A percentile compares a stretch with the other conserved stretches of the same genome.
phyloP scores from a whole-genome alignment of 2,797 vertebrate genomes.

The Lepidocolaptes lacrymiger region DNA sequence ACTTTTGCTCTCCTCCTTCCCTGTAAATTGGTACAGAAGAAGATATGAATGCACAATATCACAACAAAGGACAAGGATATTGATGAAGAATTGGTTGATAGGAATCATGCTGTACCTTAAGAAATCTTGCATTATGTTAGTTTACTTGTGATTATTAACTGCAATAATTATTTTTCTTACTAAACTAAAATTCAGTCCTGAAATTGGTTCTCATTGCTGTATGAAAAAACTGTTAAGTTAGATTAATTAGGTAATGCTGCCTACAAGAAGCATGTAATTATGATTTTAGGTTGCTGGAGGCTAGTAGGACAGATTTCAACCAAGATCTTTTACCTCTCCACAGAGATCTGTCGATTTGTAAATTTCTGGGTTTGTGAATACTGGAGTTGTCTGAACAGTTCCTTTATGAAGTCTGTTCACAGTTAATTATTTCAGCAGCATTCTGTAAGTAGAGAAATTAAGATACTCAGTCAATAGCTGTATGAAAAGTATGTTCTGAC shows the following conservation, averaged over 20 bases:
- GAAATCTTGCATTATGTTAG: neutral
- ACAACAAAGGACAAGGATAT: neutral
- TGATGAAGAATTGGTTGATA: neutral
- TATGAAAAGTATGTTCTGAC: neutral
- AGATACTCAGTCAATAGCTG: neutral
- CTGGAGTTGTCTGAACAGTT: neutral
- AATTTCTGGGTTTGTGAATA: slow-evolving; percentile 43
- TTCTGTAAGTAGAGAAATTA: neutral
- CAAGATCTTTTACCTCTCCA: slow-evolving; percentile 63
- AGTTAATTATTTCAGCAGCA: neutral
- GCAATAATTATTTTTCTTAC: neutral
- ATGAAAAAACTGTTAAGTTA: neutral
- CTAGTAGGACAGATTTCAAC: slow-evolving; percentile 80
- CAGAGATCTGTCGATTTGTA: slow-evolving; percentile 76
- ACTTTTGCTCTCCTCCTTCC: neutral
- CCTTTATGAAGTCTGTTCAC: neutral
- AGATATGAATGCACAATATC: neutral
- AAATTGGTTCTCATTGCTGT: neutral
- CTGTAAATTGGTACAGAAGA: neutral
- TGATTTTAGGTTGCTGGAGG: slow-evolving; percentile 70
- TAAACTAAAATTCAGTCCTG: neutral
- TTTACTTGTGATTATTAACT: neutral
- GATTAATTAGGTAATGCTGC: neutral
- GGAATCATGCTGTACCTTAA: neutral
- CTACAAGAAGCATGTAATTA: neutral